Percentiles rank a stretch among this genome's conserved stretches.
Conservation (phyloP, 2,113 vertebrate species). For the Addax nasomaculatus region DNA sequence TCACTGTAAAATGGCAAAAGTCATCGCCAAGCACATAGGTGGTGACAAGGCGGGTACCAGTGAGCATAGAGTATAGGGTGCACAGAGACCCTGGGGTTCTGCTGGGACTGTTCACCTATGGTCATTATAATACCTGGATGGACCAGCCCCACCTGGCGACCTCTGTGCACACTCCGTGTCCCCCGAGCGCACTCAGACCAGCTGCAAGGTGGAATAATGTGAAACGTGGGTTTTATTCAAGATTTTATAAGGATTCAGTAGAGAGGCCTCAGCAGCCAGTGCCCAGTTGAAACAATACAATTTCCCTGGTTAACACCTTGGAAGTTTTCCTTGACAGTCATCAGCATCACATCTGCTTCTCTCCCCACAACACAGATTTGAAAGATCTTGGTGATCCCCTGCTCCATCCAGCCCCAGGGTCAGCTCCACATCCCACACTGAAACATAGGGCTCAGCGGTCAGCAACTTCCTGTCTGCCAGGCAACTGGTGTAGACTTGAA, state of each 20-base stretch:
- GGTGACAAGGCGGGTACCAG: neutral
- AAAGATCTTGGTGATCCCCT: neutral
- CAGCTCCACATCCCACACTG: no score
- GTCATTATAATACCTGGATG: no score
- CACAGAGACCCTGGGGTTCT: no score
- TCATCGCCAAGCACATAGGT: neutral
- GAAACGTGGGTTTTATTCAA: neutral
- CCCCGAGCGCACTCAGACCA: no score
- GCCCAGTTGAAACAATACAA: neutral
- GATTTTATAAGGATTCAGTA: neutral
- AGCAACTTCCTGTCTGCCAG: no score
- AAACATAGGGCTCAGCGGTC: rapidly evolving
- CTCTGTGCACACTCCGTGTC: neutral
- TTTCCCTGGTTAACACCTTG: neutral
- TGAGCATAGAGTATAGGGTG: no score
- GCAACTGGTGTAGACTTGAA: neutral
- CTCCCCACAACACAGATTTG: neutral
- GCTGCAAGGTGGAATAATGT: no score
- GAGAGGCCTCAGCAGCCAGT: neutral
- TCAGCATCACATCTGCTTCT: neutral
- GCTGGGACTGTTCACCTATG: neutral
- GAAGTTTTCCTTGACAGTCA: neutral
- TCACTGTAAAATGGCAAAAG: neutral
- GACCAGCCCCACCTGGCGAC: rapidly evolving
- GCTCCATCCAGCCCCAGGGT: neutral